phyloP scores from a whole-genome alignment of 2,113 vertebrate species.

The Percina caprodes region DNA sequence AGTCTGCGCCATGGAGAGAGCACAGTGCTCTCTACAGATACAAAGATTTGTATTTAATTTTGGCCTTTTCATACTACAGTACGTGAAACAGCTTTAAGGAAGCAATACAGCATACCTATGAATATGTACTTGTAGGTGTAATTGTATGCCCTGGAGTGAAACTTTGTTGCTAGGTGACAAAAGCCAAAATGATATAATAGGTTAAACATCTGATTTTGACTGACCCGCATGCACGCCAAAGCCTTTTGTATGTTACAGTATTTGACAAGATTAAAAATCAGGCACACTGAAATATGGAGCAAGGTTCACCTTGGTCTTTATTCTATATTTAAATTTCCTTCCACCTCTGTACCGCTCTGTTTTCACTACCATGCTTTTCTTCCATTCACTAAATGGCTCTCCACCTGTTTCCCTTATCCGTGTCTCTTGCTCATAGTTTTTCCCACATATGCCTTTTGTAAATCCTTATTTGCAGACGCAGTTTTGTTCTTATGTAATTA shows the following conservation, averaged over 20 bases:
- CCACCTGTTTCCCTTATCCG: slow-evolving; percentile 12
- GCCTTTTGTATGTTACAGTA: too few relatives aligned
- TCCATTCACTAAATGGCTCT: slow-evolving; percentile 10
- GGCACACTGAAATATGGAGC: slow-evolving; percentile 4
- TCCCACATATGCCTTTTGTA: not conserved
- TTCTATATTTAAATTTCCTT: not conserved
- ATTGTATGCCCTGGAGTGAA: not conserved
- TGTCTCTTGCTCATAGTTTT: slow-evolving; percentile 1
- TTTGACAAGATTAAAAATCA: slow-evolving; percentile 16
- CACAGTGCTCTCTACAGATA: not conserved
- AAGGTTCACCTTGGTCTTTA: slow-evolving; percentile 20
- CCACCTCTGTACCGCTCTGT: not conserved
- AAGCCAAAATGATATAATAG: not conserved
- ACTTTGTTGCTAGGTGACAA: not conserved
- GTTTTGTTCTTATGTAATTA: slow-evolving; percentile 41
- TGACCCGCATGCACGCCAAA: not conserved
- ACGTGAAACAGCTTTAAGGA: too few relatives aligned
- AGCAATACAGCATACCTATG: too few relatives aligned
- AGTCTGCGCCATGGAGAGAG: too few relatives aligned
- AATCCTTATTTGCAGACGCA: not conserved
- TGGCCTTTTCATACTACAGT: too few relatives aligned
- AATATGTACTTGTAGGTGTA: too few relatives aligned
- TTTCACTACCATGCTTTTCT: not conserved
- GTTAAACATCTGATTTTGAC: not conserved
- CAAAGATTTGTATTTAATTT: not conserved